Evolutionary conservation across 2,797 vertebrate genomes (phyloP).

Genomic region (Mionectes olivaceus): DNA sequence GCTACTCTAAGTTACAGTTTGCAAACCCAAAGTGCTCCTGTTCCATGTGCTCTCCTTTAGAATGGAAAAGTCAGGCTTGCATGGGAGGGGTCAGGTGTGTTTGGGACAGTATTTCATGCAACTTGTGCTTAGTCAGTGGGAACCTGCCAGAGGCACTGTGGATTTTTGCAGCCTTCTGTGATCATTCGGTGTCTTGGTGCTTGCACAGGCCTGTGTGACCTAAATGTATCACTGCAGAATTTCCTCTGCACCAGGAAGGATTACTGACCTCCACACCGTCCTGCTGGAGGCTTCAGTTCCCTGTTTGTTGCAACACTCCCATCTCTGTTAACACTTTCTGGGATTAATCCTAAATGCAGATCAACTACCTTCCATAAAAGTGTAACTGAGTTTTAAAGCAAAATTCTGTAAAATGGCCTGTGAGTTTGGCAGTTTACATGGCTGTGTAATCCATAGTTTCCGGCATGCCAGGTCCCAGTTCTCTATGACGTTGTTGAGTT

Average conservation of each 20-base stretch:
- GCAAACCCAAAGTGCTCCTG: neutral
- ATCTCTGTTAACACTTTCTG: neutral
- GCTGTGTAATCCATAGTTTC: neutral
- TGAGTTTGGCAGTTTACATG: neutral
- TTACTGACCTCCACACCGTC: rapidly evolving
- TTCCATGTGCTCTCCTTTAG: neutral
- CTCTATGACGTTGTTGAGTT: neutral
- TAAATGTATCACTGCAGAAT: rapidly evolving
- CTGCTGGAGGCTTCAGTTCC: neutral
- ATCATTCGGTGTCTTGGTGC: neutral
- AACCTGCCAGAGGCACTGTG: rapidly evolving
- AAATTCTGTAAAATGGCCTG: neutral
- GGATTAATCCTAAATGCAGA: neutral
- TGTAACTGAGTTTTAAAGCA: neutral
- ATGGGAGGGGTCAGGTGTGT: neutral
- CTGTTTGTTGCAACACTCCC: rapidly evolving
- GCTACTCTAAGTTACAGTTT: neutral
- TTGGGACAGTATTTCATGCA: neutral
- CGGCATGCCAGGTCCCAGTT: neutral
- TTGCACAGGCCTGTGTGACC: neutral
- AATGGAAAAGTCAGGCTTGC: neutral
- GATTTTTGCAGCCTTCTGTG: neutral
- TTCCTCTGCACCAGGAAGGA: neutral
- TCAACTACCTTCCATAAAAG: neutral
- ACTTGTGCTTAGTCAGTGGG: neutral